Percentiles rank a stretch among this genome's conserved stretches.
Evolutionary conservation across 2,113 vertebrate genomes (phyloP).

Genomic region (Takifugu bimaculatus): DNA sequence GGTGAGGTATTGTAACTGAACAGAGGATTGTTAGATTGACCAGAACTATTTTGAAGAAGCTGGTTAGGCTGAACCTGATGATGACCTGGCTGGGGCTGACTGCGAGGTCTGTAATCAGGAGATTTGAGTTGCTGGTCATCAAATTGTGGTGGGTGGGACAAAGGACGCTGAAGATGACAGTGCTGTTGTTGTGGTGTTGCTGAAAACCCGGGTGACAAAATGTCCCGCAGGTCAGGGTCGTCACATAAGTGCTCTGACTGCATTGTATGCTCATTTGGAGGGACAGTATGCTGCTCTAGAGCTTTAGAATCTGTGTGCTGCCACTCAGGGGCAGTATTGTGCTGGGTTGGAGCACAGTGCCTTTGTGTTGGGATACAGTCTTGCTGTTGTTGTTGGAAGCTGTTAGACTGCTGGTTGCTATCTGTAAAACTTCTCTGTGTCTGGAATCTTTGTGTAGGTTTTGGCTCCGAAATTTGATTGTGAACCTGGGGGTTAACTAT

Average conservation of each 20-base stretch:
- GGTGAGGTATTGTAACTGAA: conserved; percentile 64
- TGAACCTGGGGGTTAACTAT: conserved; percentile 61
- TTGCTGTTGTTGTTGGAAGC: conserved; percentile 63
- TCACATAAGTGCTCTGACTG: conserved; percentile 80
- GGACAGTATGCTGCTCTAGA: conserved; percentile 66
- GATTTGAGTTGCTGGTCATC: conserved; percentile 72
- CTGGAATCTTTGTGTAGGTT: conserved; percentile 61
- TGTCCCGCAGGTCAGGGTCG: conserved; percentile 74
- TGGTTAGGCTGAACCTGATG: conserved; percentile 56
- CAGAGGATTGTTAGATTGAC: conserved; percentile 63
- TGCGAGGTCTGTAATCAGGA: conserved; percentile 66
- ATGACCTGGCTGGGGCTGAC: conserved; percentile 69
- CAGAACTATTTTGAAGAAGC: conserved; percentile 55
- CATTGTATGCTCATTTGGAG: conserved; percentile 54
- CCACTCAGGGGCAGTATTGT: conserved; percentile 74
- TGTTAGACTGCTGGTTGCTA: conserved; percentile 44
- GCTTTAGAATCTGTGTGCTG: conserved; percentile 64
- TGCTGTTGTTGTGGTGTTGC: conserved; percentile 62
- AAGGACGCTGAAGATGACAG: conserved; percentile 64
- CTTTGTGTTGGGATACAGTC: conserved; percentile 44
- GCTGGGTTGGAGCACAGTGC: conserved; percentile 65
- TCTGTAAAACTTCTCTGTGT: conserved; percentile 66
- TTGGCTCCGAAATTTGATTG: conserved; percentile 73
- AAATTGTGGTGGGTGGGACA: conserved; percentile 68
- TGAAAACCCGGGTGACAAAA: conserved; percentile 71